A percentile compares a stretch with the other conserved stretches of the same genome.
Conservation (phyloP, 2,888 invertebrate genomes). For the Mechanitis mazaeus region DNA sequence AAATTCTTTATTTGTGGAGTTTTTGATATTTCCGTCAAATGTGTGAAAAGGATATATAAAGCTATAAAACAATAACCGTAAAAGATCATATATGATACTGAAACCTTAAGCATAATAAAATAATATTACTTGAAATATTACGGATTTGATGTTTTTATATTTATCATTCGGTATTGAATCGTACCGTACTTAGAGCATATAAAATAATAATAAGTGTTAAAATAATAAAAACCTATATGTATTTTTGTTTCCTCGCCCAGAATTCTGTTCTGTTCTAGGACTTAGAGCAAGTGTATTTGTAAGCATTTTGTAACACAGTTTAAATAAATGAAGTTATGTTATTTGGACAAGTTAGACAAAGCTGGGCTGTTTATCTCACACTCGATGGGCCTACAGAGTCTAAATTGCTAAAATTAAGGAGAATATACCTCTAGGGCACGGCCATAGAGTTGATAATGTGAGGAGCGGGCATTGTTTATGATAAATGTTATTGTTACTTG, state of each 20-base stretch:
- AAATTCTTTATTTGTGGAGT: too few species aligned
- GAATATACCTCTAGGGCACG: slow-evolving; percentile 40
- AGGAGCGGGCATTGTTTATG: slow-evolving; percentile 13
- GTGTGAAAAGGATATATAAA: too few species aligned
- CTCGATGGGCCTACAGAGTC: slow-evolving; percentile 29
- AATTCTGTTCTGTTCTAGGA: neutral
- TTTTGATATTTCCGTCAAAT: too few species aligned
- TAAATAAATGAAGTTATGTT: slow-evolving; percentile 17
- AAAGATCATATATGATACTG: too few species aligned
- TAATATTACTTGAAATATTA: too few species aligned
- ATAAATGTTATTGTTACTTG: slow-evolving; percentile 6
- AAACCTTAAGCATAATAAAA: too few species aligned
- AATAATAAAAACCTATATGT: neutral
- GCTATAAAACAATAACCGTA: too few species aligned
- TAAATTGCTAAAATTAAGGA: slow-evolving; percentile 53
- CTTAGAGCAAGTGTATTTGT: neutral
- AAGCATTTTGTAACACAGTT: slow-evolving; percentile 1
- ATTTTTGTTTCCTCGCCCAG: neutral
- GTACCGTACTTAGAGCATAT: too few species aligned
- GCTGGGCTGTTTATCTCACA: slow-evolving; percentile 16
- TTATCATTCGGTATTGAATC: too few species aligned
- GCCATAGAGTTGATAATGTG: slow-evolving; percentile 14
- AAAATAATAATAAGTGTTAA: too few species aligned
- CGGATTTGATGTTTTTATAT: too few species aligned
- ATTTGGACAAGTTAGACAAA: slow-evolving; percentile 14